phyloP scores from a whole-genome alignment of 2,888 invertebrate species.

The Seira sanloemensis region DNA sequence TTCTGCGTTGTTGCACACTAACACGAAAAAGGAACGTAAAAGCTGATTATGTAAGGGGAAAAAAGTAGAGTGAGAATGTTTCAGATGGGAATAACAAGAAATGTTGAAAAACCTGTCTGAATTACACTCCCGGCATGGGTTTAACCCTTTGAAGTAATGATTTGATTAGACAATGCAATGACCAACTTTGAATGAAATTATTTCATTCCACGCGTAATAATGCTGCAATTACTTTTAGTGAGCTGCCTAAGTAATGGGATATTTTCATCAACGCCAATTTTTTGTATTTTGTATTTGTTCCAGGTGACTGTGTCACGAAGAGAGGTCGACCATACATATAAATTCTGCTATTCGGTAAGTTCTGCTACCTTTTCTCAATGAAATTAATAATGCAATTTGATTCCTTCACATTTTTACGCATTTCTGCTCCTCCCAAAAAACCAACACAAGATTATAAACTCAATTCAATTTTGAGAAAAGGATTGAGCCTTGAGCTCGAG shows the following conservation, averaged over 20 bases:
- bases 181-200: background rate
- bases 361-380: no score
- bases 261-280: slow-evolving; percentile 10
- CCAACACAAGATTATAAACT: no score
- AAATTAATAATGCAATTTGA: no score
- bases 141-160: slow-evolving; percentile 9
- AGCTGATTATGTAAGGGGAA: background rate
- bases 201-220: background rate
- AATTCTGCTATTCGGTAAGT: no score
- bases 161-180: background rate
- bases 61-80: background rate
- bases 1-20: slow-evolving; percentile 17
- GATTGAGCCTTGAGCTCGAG: no score
- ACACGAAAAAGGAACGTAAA: background rate
- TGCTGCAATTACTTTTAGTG: background rate
- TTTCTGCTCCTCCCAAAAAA: no score
- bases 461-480: no score
- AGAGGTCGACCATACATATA: no score
- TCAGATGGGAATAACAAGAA: background rate
- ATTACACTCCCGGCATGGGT: background rate
- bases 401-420: no score
- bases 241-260: background rate
- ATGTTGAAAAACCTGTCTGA: slow-evolving; percentile 8
- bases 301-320: slow-evolving; percentile 50
- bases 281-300: slow-evolving; percentile 29